phyloP scores from a whole-genome alignment of 2,888 invertebrate species.

The Branchellion lobata region DNA sequence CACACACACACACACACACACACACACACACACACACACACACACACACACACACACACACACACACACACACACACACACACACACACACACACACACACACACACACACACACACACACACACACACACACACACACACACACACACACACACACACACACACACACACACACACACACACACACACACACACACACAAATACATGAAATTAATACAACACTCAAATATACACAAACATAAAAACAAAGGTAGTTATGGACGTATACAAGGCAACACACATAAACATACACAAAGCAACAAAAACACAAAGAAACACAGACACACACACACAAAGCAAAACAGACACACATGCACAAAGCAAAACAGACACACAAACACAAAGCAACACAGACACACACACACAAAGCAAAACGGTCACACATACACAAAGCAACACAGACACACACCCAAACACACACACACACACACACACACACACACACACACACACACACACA shows the following conservation, averaged over 20 bases:
- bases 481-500: neutral
- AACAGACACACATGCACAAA: neutral
- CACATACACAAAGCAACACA: constrained; percentile 13
- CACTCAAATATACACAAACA: neutral
- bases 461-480: neutral
- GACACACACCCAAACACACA: neutral
- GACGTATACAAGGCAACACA: too few relatives aligned
- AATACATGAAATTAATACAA: neutral
- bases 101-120: too few relatives aligned
- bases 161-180: too few relatives aligned
- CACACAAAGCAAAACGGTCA: neutral
- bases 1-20: neutral
- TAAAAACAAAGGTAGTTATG: too few relatives aligned
- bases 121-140: too few relatives aligned
- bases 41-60: neutral
- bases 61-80: neutral
- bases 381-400: constrained; percentile 6
- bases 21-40: neutral
- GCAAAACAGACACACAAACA: neutral
- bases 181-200: neutral
- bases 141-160: too few relatives aligned
- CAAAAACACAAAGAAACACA: neutral
- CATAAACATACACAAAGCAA: too few relatives aligned
- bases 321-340: neutral
- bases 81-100: neutral